phyloP scores from a whole-genome alignment of 1,140 invertebrate species.

The Calycopis cecrops region DNA sequence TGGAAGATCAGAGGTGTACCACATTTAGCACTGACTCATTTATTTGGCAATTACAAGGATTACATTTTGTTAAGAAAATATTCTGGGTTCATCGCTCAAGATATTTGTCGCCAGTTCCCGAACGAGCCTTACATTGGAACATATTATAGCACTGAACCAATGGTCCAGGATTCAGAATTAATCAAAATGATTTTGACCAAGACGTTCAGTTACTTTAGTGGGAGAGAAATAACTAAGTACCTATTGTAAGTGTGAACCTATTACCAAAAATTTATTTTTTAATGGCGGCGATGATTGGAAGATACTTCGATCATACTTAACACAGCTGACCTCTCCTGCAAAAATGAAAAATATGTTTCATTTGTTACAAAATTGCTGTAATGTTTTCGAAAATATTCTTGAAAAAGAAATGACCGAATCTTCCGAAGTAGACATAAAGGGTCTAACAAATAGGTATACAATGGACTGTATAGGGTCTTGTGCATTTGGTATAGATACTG shows the following conservation, averaged over 20 bases:
- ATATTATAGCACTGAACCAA: slow-evolving; percentile 30
- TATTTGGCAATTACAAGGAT: slow-evolving; percentile 31
- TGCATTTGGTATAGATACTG: slow-evolving; percentile 28
- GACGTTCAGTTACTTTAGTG: slow-evolving; percentile 31
- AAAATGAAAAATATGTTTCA: slow-evolving; percentile 42
- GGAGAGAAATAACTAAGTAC: slow-evolving; percentile 25
- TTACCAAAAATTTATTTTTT: slow-evolving; percentile 31
- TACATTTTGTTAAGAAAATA: slow-evolving; percentile 25
- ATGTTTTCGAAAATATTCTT: slow-evolving; percentile 18
- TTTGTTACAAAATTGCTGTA: slow-evolving; percentile 27
- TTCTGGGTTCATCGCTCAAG: slow-evolving; percentile 13
- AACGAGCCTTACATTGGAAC: slow-evolving; percentile 27
- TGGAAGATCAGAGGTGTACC: too few species aligned
- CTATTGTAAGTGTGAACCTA: slow-evolving; percentile 20
- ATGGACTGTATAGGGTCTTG: slow-evolving; percentile 32
- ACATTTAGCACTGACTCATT: too few species aligned
- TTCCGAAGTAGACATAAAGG: slow-evolving; percentile 15
- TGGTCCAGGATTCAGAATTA: slow-evolving; percentile 29
- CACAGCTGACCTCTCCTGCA: slow-evolving; percentile 26
- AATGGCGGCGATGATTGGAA: slow-evolving; percentile 33
- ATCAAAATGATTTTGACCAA: slow-evolving; percentile 27
- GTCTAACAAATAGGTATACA: slow-evolving; percentile 24
- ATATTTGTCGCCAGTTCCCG: slow-evolving; percentile 29
- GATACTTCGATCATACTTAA: slow-evolving; percentile 29
- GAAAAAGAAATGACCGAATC: slow-evolving; percentile 11